Evolutionary conservation across 2,113 vertebrate species (phyloP), one percentile per base, ranked within the genome.

Genomic region (Nothobranchius furzeri): DNA sequence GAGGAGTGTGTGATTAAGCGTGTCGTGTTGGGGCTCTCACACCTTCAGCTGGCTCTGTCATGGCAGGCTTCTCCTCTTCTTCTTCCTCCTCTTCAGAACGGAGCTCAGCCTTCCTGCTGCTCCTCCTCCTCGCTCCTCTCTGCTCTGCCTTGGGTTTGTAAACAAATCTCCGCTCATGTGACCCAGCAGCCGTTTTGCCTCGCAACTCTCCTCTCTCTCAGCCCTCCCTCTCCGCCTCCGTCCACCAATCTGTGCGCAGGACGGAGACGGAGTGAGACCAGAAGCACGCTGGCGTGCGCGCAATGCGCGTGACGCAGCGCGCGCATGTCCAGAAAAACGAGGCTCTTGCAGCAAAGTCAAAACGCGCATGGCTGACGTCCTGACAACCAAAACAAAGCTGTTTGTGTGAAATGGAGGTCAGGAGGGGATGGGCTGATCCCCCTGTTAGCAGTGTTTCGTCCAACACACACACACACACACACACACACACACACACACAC

Each of bases 131-230:
- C 76, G 35, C 77, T 30, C 30, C 30, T 30, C 30, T 30, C 30
- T 30, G 30, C 79, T 87, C 83, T 85, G 78, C 88, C 82, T 73
- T 86, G 87, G 91, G 92, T 93, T 93, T 93, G 93, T 93, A 94
- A 94, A 94, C 93, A 94, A 90, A 93, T 92, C 92, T 86, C 43
- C 85, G 92, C 90, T 93, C 93, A 94, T 92, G 92, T 94, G 93
- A 94, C 89, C 90, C 37, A 40, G 84, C 30, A 81, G 84, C 79
- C 82, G 89, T 90, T 92, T 93, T 93, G 93, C 93, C 93, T 94
- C 92, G 93, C 91, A 92, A 92, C 89, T 89, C 93, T 90, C 79
- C 78, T 86, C 85, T 82, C 78, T 68, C 75, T 87, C 75, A 60
- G 80, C 85, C 87, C 88, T 88, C 84, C 86, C 84, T 85, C 84